These are phyloP conservation scores for Didymodactylos carnosus DNA, from an alignment of 2,888 invertebrate genomes.

Conservation along the genomic window DNA sequence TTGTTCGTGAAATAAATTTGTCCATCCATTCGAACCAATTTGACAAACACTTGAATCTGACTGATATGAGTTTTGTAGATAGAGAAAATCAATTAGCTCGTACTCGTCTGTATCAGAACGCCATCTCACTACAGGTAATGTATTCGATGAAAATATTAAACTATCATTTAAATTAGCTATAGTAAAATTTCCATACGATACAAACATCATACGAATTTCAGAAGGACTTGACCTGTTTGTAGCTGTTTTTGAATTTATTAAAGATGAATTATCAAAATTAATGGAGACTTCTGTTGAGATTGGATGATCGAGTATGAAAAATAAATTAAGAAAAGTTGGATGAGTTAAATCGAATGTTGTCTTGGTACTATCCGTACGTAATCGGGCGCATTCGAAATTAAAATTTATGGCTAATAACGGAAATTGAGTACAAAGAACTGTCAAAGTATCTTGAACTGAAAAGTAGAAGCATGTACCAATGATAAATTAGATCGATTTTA, in stretches of 20 bases:
- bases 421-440: not conserved
- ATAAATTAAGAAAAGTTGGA: not conserved
- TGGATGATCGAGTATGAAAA: not conserved
- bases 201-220: not conserved
- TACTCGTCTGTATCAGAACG: too few relatives aligned
- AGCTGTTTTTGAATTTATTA: not conserved
- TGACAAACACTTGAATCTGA: not conserved
- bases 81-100: not conserved
- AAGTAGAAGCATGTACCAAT: too few relatives aligned
- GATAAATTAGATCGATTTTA: too few relatives aligned
- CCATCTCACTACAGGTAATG: not conserved
- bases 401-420: not conserved
- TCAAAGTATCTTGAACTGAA: not conserved
- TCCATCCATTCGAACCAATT: not conserved
- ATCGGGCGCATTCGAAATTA: not conserved
- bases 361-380: not conserved
- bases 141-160: not conserved
- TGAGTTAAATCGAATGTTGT: not conserved
- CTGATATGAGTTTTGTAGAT: not conserved
- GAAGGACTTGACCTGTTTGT: too few relatives aligned
- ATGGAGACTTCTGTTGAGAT: too few relatives aligned
- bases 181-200: not conserved
- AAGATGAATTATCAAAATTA: not conserved
- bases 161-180: not conserved
- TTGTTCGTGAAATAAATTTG: not conserved